Evolutionary conservation across 2,113 vertebrate genomes (phyloP).

Genomic region (Odocoileus virginianus): DNA sequence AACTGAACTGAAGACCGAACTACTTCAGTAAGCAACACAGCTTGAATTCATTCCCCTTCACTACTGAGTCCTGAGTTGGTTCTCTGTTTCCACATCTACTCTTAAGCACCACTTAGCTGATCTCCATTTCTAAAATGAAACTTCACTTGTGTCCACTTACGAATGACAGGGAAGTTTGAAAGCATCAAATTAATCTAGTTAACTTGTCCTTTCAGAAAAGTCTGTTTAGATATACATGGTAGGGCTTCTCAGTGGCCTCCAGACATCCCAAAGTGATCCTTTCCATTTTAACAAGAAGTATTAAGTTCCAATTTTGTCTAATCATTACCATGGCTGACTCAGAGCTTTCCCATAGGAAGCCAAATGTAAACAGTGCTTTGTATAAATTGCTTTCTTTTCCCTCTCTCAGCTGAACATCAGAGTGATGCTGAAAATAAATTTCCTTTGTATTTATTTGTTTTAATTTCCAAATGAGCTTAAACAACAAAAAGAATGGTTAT

Average conservation of each 20-base stretch:
- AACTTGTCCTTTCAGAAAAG: constrained; percentile 1
- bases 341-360: constrained; percentile 16
- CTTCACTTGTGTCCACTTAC: neutral
- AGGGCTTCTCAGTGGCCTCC: neutral
- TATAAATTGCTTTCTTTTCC: neutral
- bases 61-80: neutral
- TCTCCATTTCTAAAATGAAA: neutral
- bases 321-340: constrained; percentile 40
- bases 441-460: neutral
- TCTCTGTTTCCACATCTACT: neutral
- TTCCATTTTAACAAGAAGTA: constrained; percentile 34
- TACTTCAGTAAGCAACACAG: neutral
- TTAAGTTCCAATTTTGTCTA: constrained; percentile 24
- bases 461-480: neutral
- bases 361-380: constrained; percentile 32
- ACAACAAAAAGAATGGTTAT: neutral
- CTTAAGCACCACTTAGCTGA: neutral
- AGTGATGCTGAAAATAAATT: constrained; percentile 15
- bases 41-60: too few relatives aligned
- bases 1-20: neutral
- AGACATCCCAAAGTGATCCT: neutral
- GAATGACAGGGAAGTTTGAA: neutral
- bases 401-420: neutral
- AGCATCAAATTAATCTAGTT: neutral
- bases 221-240: neutral